Base-by-base conservation (phyloP, 2,888 invertebrate species). In the Geotrupes spiniger region DNA sequence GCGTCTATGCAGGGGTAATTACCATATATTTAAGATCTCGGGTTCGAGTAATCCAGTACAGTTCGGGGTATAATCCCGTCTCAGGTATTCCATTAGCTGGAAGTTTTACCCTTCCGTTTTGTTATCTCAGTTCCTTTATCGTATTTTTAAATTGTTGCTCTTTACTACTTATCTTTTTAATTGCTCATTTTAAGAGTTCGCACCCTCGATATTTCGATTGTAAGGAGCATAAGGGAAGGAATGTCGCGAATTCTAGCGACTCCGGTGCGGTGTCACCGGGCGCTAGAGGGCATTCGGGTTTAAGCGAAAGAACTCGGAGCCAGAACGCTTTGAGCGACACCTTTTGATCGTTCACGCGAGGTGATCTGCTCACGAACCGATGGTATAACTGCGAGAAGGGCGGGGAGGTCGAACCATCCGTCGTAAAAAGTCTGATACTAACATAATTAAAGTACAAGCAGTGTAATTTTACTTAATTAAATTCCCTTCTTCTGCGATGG, bases 391-490 rank as follows among this genome's bases (percentile, higher is more conserved):
- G 59, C 49, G 54, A 51, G 47, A 17, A 33, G 29, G 47, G 40
- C 41, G 43, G 37, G 21, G 42, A 36, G 29, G 46, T 15, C 17
- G 65, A 63, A 57, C 59, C 61, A 64, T 63, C 49, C 63, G 62
- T 65, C 69, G 71, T 70, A 73, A 73, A 73, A 73, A 72, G 64
- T 71, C 71, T 69, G 73, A 74, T 74, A 75, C 74, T 75, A 74
- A 75, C 74, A 76, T 76, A 76, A 76, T 76, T 76, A 76, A 76
- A 75, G 72, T 73, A 76, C 76, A 76, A 75, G 75, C 75, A 73
- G 70, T 73, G 75, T 76, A 76, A 75, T 75, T 75, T 75, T 72
- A 75, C 75, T 75, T 75, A 75, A 76, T 76, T 76, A 76, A 76
- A 75, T 76, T 76, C 74, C 73, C 74, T 75, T 74, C 74, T 73